Conservation (phyloP, 2,888 invertebrate genomes). For the Cotesia congregata region DNA sequence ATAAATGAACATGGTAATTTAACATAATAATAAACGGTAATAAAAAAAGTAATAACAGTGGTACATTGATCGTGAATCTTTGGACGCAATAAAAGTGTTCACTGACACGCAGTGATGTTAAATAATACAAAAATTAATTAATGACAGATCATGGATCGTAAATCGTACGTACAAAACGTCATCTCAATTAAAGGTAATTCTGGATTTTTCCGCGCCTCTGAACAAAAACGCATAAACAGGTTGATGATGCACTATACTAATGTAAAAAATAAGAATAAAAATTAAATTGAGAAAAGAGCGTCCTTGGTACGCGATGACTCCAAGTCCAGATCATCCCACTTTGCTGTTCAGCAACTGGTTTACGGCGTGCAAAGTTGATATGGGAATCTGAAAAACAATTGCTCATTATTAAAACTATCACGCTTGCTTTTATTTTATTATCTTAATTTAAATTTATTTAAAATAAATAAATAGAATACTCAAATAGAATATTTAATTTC, state of each 20-base stretch:
- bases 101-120: background rate
- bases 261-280: slow-evolving; percentile 35
- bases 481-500: no score
- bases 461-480: no score
- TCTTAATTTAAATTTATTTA: background rate
- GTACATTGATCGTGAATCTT: background rate
- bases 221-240: background rate
- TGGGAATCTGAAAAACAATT: slow-evolving; percentile 55
- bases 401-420: slow-evolving; percentile 19
- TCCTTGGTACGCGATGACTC: slow-evolving; percentile 34
- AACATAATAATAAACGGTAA: background rate
- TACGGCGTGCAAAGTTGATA: slow-evolving; percentile 77
- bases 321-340: slow-evolving; percentile 51
- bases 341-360: slow-evolving; percentile 76
- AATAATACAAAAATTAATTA: background rate
- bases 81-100: background rate
- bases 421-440: background rate
- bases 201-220: background rate
- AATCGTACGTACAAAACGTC: background rate
- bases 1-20: no score
- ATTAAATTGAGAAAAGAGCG: slow-evolving; percentile 35
- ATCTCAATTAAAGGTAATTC: background rate
- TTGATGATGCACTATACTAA: slow-evolving; percentile 12
- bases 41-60: background rate
- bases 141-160: no score